Evolutionary conservation across 2,797 vertebrate genomes (phyloP), one percentile per base, ranked within the genome.

Genomic region (Hippoglossus hippoglossus): DNA sequence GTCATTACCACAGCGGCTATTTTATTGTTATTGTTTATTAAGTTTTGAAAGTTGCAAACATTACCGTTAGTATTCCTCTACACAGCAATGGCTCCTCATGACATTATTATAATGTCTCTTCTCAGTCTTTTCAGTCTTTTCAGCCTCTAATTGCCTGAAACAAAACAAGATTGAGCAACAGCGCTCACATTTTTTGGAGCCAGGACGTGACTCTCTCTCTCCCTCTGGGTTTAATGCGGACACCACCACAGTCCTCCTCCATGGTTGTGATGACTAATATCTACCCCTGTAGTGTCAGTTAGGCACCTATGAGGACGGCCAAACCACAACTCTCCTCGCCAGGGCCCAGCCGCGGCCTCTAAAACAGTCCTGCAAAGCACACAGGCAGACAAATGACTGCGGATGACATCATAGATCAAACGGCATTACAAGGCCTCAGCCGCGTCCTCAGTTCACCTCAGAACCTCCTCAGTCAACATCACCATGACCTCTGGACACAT

Each of bases 261-360:
- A 56, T 51, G 49, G 59, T 58, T 63, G 26, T 4, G 39, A 83
- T 92, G 92, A 92, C 87, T 91, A 89, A 90, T 81, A 84, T 88
- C 80, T 89, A 79, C 87, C 88, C 88, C 62, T 64, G 73, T 71
- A 67, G 67, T 88, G 84, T 90, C 79, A 87, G 71, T 74, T 24
- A 89, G 78, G 70, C 86, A 84, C 78, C 81, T 79, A 41, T 51
- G 34, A 87, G 86, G 75, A 87, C 75, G 59, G 93, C 93, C 91
- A 92, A 92, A 83, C 90, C 92, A 80, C 87, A 89, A 73, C 75
- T 65, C 72, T 80, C 53, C 62, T 60, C n/a, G 83, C 85, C 86
- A 88, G 82, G 56, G 66, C 85, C 73, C 62, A 41, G 86, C 79
- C 78, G 52, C 50, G 70, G 82, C 80, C 87, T 81, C 76, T 59